phyloP scores from a whole-genome alignment of 2,888 invertebrate genomes.

The Conchocele bisecta region DNA sequence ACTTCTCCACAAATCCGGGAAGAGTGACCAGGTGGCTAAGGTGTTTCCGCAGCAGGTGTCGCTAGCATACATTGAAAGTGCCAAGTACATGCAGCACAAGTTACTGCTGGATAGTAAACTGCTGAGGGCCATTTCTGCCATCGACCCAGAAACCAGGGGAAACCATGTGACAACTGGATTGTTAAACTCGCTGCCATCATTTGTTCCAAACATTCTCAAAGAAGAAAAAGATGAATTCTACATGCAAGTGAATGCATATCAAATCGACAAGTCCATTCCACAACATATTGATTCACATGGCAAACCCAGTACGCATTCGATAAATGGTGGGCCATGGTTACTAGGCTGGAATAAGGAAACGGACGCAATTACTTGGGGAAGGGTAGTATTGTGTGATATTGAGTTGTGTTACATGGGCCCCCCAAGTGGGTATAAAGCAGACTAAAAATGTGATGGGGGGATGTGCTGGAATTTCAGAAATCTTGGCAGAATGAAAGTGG shows the following conservation, averaged over 20 bases:
- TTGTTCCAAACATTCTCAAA: constrained; percentile 26
- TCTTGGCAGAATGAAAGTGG: constrained; percentile 23
- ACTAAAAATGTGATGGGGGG: constrained; percentile 57
- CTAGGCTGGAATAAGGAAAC: constrained; percentile 1
- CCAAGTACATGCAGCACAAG: constrained; percentile 42
- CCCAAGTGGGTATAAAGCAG: constrained; percentile 55
- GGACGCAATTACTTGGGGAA: constrained; percentile 20
- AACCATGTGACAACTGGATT: constrained; percentile 23
- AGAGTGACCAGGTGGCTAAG: neutral
- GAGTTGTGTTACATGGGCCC: constrained; percentile 56
- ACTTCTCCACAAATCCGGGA: neutral
- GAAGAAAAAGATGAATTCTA: constrained; percentile 34
- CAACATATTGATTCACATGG: neutral
- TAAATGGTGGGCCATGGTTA: constrained; percentile 37
- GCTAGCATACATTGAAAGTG: too few relatives aligned
- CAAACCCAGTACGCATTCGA: constrained; percentile 2
- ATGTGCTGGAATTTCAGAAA: constrained; percentile 40
- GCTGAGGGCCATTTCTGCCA: constrained; percentile 35
- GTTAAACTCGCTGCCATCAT: too few relatives aligned
- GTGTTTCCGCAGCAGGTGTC: constrained; percentile 5
- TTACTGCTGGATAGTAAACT: constrained; percentile 45
- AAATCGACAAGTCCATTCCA: constrained; percentile 19
- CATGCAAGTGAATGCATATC: constrained; percentile 32
- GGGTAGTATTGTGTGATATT: constrained; percentile 31
- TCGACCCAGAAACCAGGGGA: constrained; percentile 41